Base-by-base conservation (phyloP, 2,888 invertebrate genomes). In the Napeogenes sylphis region DNA sequence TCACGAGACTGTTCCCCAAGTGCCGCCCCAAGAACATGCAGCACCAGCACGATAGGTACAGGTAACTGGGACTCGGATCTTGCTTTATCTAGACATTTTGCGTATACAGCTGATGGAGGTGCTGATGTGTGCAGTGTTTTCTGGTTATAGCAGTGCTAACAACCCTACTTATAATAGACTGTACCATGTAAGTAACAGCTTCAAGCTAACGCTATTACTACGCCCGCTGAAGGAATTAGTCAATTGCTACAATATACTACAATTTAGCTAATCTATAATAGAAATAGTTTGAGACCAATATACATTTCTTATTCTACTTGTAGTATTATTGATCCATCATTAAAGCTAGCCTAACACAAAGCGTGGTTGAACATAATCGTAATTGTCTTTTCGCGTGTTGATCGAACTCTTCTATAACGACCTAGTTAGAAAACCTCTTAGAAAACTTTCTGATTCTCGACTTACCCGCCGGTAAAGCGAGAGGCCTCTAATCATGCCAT, bases 1-100 rank as follows among this genome's bases (percentile, higher is more conserved):
- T 96, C 90, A 95, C 95, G 81, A 93, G 94, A 84, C 92, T 96
- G 79, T 96, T 96, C 91, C 96, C 96, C 78, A 96, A 96, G 94
- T 96, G 96, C 91, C 93, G 95, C 77, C 96, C 95, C 77, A 90
- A 89, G 81, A 92, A 91, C 84, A 87, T 87, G 85, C 87, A 87
- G 84, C 89, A 87, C 75, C 86, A 87, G 68, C 86, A 87, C 84
- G 87, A 87, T 73, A 88, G 87, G 87, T 87, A 59, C 47, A 51
- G 38, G 54, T 42, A 21, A 46, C 51, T 45, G 42, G 21, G 13
- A 42, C 51, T n/a, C 12, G 32, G 45, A 45, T 33, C 46, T 45
- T 30, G 21, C 55, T 35, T 35, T 35, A 30, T 42, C 5, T 8
- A 8, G 32, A 32, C 45, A n/a, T 42, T 21, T 10, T 55, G 55